Base-by-base conservation (phyloP, 2,888 invertebrate species). In the Spicauda simplicius region DNA sequence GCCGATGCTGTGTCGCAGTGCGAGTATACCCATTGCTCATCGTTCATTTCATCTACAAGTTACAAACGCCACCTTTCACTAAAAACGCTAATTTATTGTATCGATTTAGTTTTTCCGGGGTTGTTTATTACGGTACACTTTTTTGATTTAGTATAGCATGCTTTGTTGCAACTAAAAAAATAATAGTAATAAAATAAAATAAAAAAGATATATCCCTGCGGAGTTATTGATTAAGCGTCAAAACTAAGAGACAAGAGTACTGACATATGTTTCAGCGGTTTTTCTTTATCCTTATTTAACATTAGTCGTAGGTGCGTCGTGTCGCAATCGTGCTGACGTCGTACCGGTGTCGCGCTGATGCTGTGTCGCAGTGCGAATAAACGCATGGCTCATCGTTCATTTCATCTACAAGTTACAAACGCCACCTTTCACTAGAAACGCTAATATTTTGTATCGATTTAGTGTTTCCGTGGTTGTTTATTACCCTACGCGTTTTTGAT, bases 401-500 rank as follows among this genome's bases (percentile, higher is more conserved):
- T 25, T 25, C 25, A 25, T 25, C 16, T 18, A 12, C 59, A 10
- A 37, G 20, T 16, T 14, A 61, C 37, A 52, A 61, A 45, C 25
- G 7, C 18, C 41, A 5, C 64, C 54, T 48, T 65, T 59, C 59
- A 30, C 59, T 45, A 59, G 54, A 65, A 59, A 65, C n/a, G 65
- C 48, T 33, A 65, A 65, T 65, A 65, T 65, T 65, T 65, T 45
- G 59, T 65, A 54, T 33, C 16, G 65, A 65, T 65, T 59, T 59
- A 59, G 25, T n/a, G 30, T 54, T 65, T 65, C 59, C 59, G 54
- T 19, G 20, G 45, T 33, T 54, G 30, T 65, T 65, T 59, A 59
- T 65, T 48, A 54, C 65, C 19, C 45, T 41, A 63, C 41, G 63
- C 65, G 3, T 30, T 41, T 59, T 54, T 59, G 65, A 65, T 65